Evolutionary conservation across 2,888 invertebrate genomes (phyloP), one percentile per base, ranked within the genome.

Genomic region (Drosophila nr. medialis): DNA sequence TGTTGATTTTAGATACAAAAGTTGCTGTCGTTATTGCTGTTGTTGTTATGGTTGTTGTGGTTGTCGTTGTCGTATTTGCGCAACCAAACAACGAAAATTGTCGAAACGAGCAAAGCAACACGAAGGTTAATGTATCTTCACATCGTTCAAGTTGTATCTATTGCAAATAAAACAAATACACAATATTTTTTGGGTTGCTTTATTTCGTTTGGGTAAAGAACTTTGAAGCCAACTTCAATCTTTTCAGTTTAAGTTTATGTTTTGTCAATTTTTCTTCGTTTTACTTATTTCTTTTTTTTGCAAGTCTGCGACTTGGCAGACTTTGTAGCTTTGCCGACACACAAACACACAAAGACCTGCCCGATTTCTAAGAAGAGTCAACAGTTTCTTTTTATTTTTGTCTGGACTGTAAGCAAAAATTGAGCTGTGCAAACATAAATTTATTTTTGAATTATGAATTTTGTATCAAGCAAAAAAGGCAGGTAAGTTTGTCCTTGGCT

Each of bases 1-100:
- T 89, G 86, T 86, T 86, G 86, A 87, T 86, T 87, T 83, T 83
- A 89, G 86, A 86, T 86, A 86, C 88, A 89, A 88, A 76, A 74
- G 51, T 77, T 74, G 62, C 53, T 65, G 73, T 65, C 42, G 74
- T 56, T 63, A 60, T 75, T 61, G 73, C 53, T 36, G 66, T 63
- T 63, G 66, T 61, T 36, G 80, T 72, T 45, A 21, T 42, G 2
- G 45, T 45, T 45, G 45, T 45, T 21, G 13, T 21, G 21, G 45
- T 45, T 45, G 45, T 56, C 32, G 64, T 61, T 63, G 72, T 64
- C 45, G 80, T 72, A 77, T 81, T 80, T 77, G 80, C 81, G 80
- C 80, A 80, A 81, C 77, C 60, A 65, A 73, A 77, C 81, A 77
- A 77, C 70, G 48, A 86, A 83, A 83, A 87, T 88, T 79, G 77